Base-by-base conservation (phyloP, 92 coral and sea anemone species). In the Desmophyllum pertusum region DNA sequence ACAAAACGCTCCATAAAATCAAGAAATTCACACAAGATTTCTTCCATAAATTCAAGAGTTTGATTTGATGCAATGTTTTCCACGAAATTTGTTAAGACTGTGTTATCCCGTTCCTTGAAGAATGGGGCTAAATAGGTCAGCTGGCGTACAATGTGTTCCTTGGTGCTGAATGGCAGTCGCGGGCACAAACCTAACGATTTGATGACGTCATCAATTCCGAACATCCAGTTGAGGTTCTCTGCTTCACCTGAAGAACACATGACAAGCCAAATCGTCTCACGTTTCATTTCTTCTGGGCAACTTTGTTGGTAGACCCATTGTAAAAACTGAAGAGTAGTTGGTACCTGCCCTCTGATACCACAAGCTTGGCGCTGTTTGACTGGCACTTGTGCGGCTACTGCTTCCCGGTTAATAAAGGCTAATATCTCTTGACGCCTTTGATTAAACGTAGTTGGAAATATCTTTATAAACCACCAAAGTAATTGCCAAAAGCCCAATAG, bases 211-310 rank as follows among this genome's bases (percentile, higher is more conserved):
- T n/a, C 39, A 18, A 11, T 33, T 1, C 21, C 41, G 36, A 80
- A 66, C 21, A 10, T 41, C 61, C 31, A 30, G 53, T 21, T 66
- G 1, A 0, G 30, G 14, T 7, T 39, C 23, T 43, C 6, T 3
- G 29, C 46, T 29, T n/a, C 18, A 2, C 45, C 63, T 17, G 55
- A 30, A 31, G 42, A 79, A 5, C 83, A 79, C 71, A 79, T 30
- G 74, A 79, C 31, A 36, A 79, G 46, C 83, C 83, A 65, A 43
- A 79, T 31, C 83, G 65, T 79, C 21, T 63, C 83, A 10, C 8
- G 43, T 33, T 30, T 79, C 36, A 21, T 5, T 65, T 45, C 83
- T 6, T 39, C 81, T 2, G 70, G 25, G 53, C 43, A n/a, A 11
- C 23, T 15, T 42, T 61, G 70, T 1, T 61, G 55, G n/a, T 53